Conservation (phyloP, 2,797 vertebrate species). For the Erethizon dorsatum region DNA sequence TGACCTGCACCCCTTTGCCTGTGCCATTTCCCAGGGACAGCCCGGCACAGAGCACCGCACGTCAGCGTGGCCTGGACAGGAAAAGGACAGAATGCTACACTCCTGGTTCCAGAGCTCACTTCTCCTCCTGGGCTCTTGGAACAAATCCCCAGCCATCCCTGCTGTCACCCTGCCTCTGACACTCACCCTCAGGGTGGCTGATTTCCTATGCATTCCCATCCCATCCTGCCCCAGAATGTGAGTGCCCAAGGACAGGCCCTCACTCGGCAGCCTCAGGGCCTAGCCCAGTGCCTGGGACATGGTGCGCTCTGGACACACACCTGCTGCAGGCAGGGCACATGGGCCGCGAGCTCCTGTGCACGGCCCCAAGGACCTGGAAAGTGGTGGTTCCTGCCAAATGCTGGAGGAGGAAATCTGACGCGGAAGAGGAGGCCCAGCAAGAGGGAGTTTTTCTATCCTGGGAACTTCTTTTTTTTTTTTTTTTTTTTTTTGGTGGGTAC, state of each 20-base stretch:
- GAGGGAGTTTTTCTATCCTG: neutral
- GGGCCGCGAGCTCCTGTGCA: neutral
- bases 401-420: neutral
- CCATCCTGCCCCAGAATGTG: neutral
- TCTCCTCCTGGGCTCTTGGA: neutral
- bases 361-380: neutral
- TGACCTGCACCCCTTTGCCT: neutral
- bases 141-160: neutral
- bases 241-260: neutral
- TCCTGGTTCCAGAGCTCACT: rapidly evolving
- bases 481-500: too few relatives aligned
- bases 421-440: neutral
- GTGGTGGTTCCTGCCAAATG: neutral
- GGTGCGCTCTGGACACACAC: rapidly evolving
- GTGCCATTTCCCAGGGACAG: neutral
- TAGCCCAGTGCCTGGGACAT: neutral
- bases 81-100: neutral
- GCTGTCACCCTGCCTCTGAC: rapidly evolving
- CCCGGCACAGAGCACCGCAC: rapidly evolving
- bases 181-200: neutral
- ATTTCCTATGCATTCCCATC: too few relatives aligned
- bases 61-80: neutral
- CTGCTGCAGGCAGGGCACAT: rapidly evolving
- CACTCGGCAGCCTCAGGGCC: neutral
- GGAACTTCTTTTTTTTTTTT: too few relatives aligned